Evolutionary conservation across 2,797 vertebrate genomes (phyloP).

Genomic region (Coluber constrictor): DNA sequence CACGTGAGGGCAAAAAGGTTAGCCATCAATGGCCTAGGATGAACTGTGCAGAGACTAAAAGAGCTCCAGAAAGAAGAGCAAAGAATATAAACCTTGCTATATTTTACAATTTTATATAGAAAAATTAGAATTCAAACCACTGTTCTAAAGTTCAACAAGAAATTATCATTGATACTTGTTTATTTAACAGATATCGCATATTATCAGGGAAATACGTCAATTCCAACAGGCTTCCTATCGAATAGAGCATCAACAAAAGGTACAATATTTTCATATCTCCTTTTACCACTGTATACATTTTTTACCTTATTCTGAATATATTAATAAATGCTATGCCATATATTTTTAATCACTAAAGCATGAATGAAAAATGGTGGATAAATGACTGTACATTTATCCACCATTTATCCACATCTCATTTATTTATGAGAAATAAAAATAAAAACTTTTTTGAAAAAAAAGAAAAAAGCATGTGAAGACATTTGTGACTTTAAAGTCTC

Average conservation of each 20-base stretch:
- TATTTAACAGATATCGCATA: slow-evolving; percentile 88
- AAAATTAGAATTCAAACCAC: neutral
- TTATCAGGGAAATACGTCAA: slow-evolving; percentile 94
- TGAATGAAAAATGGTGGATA: too few species aligned
- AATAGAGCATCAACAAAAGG: slow-evolving; percentile 93
- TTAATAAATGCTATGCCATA: neutral
- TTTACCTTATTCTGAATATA: neutral
- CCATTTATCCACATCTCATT: too few species aligned
- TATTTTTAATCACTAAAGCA: neutral
- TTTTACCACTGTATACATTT: neutral
- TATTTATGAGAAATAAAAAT: too few species aligned
- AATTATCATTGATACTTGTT: neutral
- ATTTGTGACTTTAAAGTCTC: neutral
- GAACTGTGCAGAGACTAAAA: neutral
- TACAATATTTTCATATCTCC: slow-evolving; percentile 47
- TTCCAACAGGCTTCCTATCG: slow-evolving; percentile 97
- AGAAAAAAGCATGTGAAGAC: neutral
- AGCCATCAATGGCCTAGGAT: neutral
- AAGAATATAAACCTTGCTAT: neutral
- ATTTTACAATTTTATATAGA: neutral
- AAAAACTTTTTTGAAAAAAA: too few species aligned
- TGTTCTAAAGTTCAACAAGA: neutral
- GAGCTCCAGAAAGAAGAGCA: neutral
- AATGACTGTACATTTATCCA: too few species aligned
- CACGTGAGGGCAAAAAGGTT: too few species aligned